Conservation (phyloP, 2,113 vertebrate genomes). For the Polypterus senegalus region DNA sequence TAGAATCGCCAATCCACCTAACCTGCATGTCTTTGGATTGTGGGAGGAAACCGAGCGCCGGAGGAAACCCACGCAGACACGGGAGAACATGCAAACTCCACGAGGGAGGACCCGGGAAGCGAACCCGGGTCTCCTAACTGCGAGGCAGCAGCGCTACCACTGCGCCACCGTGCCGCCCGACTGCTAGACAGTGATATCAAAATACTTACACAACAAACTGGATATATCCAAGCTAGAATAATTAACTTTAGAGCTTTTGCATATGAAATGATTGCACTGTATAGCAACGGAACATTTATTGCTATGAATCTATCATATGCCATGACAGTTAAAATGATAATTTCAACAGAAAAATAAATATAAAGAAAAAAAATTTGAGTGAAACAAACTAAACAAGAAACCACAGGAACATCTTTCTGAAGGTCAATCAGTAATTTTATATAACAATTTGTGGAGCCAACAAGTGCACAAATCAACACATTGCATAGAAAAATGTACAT, state of each 20-base stretch:
- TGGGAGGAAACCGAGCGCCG: no score
- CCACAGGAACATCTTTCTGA: conserved; percentile 24
- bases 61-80: no score
- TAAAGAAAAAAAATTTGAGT: conserved; percentile 37
- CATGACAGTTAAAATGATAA: conserved; percentile 45
- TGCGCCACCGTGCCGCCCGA: no score
- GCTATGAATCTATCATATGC: conserved; percentile 49
- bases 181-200: conserved; percentile 30
- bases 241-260: conserved; percentile 21
- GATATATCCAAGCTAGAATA: conserved; percentile 20
- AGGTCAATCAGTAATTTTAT: conserved; percentile 42
- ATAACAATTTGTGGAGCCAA: conserved; percentile 44
- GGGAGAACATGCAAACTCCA: no score
- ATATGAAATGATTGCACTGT: conserved; percentile 38
- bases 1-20: no score
- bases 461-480: conserved; percentile 43
- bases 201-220: conserved; percentile 24
- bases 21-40: no score
- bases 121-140: no score
- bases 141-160: no score
- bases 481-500: conserved; percentile 49
- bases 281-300: conserved; percentile 47
- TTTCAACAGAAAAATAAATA: conserved; percentile 41
- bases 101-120: no score
- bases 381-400: conserved; percentile 36